phyloP scores from a whole-genome alignment of 2,888 invertebrate genomes.

The Coecobrya sp. region DNA sequence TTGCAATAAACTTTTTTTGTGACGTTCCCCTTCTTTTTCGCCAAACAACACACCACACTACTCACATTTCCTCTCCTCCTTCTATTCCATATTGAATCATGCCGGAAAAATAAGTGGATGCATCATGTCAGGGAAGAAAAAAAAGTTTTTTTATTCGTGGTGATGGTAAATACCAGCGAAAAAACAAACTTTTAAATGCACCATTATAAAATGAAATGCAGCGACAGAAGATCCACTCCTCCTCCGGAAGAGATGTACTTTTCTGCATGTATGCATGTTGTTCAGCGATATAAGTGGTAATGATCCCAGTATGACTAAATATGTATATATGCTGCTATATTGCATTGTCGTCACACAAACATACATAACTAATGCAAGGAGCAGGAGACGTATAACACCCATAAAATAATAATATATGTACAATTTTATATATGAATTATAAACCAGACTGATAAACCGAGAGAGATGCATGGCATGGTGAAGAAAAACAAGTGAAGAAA shows the following conservation, averaged over 20 bases:
- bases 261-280: neutral
- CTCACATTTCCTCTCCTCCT: slow-evolving; percentile 12
- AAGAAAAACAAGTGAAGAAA: slow-evolving; percentile 59
- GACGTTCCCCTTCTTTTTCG: slow-evolving; percentile 3
- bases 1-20: slow-evolving; percentile 52
- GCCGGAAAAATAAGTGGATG: slow-evolving; percentile 10
- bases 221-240: slow-evolving; percentile 62
- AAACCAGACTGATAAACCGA: slow-evolving; percentile 43
- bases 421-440: slow-evolving; percentile 59
- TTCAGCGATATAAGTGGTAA: slow-evolving; percentile 53
- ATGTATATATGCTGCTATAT: no score
- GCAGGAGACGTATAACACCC: slow-evolving; percentile 19
- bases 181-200: slow-evolving; percentile 66
- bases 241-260: slow-evolving; percentile 38
- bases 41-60: neutral
- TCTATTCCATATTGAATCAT: slow-evolving; percentile 27
- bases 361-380: slow-evolving; percentile 3
- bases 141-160: slow-evolving; percentile 14
- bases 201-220: slow-evolving; percentile 80
- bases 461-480: slow-evolving; percentile 36
- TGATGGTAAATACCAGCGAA: slow-evolving; percentile 22
- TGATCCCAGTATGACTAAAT: slow-evolving; percentile 68
- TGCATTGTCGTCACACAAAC: slow-evolving; percentile 63
- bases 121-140: slow-evolving; percentile 5
- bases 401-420: slow-evolving; percentile 29